Evolutionary conservation across 2,113 vertebrate genomes (phyloP), one percentile per base, ranked within the genome.

Genomic region (Cephalopholis sonnerati): DNA sequence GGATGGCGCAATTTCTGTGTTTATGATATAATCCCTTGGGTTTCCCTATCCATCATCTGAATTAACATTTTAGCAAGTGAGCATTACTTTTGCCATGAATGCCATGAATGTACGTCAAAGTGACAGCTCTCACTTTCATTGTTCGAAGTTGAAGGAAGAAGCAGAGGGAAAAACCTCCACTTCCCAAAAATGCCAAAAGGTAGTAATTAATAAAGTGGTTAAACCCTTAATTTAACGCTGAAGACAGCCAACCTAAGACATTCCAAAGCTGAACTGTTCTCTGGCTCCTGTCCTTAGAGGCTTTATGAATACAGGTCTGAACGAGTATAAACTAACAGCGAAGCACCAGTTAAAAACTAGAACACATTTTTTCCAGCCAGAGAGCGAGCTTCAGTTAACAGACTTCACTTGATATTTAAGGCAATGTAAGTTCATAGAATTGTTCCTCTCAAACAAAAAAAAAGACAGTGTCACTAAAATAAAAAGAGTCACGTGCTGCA

Each of bases 331-430:
- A 88, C 65, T 79, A 82, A 86, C 72, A 89, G 87, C 87, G 13
- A 93, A 92, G 85, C 90, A 92, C 87, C 83, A 84, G 64, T 81
- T 36, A 78, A 76, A 72, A 84, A 88, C 88, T 61, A 81, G 58
- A 74, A 86, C 77, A 74, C 51, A n/a, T n/a, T 75, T 68, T 73
- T 81, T 85, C 85, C 83, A 85, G 76, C 80, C 71, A 72, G 50
- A 89, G 70, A 90, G 80, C 81, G 29, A 82, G 82, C 71, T 86
- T 90, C 81, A 83, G 63, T 68, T 54, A 78, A 93, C 80, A 91
- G 81, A 94, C 85, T 87, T 88, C 81, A 85, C 80, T 92, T 87
- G 57, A 86, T 88, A 92, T 92, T 93, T 94, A 96, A 95, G 94
- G 94, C 95, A 91, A 92, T 94, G 84, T 73, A 93, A 85, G 87